Evolutionary conservation across 2,797 vertebrate genomes (phyloP), one percentile per base, ranked within the genome.

Genomic region (Astyanax mexicanus): DNA sequence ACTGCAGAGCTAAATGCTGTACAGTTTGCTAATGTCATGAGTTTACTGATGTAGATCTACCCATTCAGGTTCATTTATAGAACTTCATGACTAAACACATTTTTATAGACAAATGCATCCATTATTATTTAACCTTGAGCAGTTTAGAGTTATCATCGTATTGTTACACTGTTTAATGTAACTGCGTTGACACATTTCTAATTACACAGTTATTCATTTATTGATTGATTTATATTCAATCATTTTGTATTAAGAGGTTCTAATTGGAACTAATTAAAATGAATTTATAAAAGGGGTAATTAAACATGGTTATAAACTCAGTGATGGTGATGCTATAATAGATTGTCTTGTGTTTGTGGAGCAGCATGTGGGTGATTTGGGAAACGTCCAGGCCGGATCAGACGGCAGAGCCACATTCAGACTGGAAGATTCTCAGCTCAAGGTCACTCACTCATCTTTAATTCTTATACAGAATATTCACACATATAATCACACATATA

Each of bases 351-450:
- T 62, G 61, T 55, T 9, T 74, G 1, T 77, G 12, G 52, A 77
- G 0, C 81, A 98, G 97, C 97, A 98, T 40, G 92, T 83, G 0
- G 97, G 96, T 1, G 96, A 98, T 88, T 89, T 98, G 78, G 96
- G 97, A 12, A 98, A 98, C 12, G 81, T 98, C 7, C 57, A 86
- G 0, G 95, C 95, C 0, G 89, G 89, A 23, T 57, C 86, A 0
- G 87, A 93, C 0, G 95, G 97, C 67, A 90, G 92, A 81, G 95
- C 95, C 0, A 82, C 83, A 0, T 98, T 98, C 79, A 89, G 95
- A 75, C 85, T 96, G 3, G 95, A 97, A 80, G 94, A 96, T 74
- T 23, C 77, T 7, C 88, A 89, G 51, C 83, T 98, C 10, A 97
- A 97, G 95, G 97, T 98, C 84, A 74, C 17, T 13, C n/a, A 35